These are phyloP conservation scores for Meloidogyne floridensis DNA, from an alignment of 1,140 invertebrate genomes.

Conservation along the genomic window DNA sequence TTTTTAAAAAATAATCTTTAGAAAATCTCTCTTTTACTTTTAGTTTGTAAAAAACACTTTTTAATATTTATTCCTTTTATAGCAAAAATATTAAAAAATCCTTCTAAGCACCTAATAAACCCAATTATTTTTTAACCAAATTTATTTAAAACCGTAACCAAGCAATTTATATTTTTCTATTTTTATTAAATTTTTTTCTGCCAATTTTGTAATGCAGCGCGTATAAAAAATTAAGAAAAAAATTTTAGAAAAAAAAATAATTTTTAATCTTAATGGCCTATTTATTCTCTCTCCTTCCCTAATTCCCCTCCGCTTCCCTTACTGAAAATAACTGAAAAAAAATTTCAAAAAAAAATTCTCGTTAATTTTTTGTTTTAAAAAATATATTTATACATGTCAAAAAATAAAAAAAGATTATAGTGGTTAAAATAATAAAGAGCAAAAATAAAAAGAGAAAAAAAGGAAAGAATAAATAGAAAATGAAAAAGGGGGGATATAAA, in stretches of 20 bases:
- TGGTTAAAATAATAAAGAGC: background rate
- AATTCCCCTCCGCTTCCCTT: too few species aligned
- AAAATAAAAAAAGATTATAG: background rate
- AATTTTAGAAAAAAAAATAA: background rate
- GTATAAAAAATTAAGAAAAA: background rate
- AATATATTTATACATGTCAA: background rate
- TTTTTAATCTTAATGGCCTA: background rate
- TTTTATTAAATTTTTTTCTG: background rate
- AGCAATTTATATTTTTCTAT: background rate
- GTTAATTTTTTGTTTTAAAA: background rate
- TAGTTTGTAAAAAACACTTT: too few species aligned
- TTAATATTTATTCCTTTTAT: too few species aligned
- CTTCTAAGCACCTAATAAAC: background rate
- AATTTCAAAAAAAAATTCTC: background rate
- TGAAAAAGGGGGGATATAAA: too few species aligned
- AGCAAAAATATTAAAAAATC: background rate
- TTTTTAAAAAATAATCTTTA: too few species aligned
- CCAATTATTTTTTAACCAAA: background rate
- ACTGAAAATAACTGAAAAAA: too few species aligned
- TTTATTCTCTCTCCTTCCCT: too few species aligned
- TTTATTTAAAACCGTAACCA: background rate
- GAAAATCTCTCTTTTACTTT: too few species aligned
- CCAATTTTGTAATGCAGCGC: too few species aligned
- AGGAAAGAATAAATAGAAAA: too few species aligned
- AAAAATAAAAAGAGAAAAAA: background rate